Conservation (phyloP, 1,140 invertebrate genomes). For the Lordiphosa clarofinis region DNA sequence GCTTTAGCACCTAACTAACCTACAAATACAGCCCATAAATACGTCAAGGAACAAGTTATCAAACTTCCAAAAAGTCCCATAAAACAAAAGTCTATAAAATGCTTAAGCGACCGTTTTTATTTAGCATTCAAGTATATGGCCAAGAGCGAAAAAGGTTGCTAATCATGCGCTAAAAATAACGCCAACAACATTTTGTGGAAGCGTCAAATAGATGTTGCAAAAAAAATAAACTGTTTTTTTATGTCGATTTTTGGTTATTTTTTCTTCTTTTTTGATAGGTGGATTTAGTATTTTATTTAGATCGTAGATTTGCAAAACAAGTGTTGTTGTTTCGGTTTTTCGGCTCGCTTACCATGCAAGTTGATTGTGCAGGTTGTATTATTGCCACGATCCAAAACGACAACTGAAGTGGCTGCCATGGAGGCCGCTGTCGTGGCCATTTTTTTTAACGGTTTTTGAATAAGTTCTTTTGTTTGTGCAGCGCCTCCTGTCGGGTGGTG, state of each 20-base stretch:
- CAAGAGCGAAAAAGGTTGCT: conserved; percentile 39
- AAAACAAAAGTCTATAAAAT: conserved; percentile 58
- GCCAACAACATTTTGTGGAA: conserved; percentile 44
- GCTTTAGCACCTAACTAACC: too few relatives aligned
- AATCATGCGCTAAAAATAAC: conserved; percentile 75
- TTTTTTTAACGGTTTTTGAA: conserved; percentile 55
- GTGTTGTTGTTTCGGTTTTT: conserved; percentile 17
- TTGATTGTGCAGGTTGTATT: conserved; percentile 97
- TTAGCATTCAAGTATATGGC: neutral
- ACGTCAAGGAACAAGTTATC: conserved; percentile 51
- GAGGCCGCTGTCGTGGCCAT: conserved; percentile 80
- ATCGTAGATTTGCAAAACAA: too few relatives aligned
- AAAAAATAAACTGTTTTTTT: conserved; percentile 29
- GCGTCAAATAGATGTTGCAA: conserved; percentile 44
- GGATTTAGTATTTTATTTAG: too few relatives aligned
- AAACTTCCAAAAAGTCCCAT: conserved; percentile 32
- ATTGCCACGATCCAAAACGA: conserved; percentile 95
- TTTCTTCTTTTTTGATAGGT: too few relatives aligned
- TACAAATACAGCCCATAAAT: neutral
- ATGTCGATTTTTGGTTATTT: conserved; percentile 52
- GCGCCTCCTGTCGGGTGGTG: conserved; percentile 19
- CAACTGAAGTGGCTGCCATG: conserved; percentile 94
- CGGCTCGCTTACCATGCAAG: conserved; percentile 88
- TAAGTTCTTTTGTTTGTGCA: conserved; percentile 10
- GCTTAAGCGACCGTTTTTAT: conserved; percentile 22